Conservation (phyloP, 2,797 vertebrate genomes). For the Morelia viridis region DNA sequence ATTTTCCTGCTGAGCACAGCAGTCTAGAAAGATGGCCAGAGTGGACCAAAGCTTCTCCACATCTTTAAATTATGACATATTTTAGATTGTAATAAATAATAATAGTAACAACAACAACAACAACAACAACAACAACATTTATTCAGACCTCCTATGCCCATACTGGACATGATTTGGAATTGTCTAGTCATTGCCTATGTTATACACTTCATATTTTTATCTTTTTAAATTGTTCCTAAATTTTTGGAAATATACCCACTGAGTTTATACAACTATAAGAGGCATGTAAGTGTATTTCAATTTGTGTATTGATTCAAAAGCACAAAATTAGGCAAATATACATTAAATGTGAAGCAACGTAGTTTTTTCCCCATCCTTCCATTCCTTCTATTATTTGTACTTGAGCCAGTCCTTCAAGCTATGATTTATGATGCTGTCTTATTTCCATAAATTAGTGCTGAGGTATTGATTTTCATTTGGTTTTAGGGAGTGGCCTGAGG, state of each 20-base stretch:
- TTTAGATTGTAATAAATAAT: constrained; percentile 19
- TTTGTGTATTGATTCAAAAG: not conserved
- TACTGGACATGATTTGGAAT: not conserved
- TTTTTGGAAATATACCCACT: not conserved
- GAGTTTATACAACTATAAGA: not conserved
- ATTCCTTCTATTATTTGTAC: not conserved
- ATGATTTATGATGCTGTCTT: not conserved
- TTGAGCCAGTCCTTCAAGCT: not conserved
- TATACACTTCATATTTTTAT: not conserved
- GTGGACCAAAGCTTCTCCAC: constrained; percentile 21
- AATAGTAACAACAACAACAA: not conserved
- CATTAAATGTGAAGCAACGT: not conserved
- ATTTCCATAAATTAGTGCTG: not conserved
- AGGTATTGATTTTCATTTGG: not conserved
- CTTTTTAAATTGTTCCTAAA: not conserved
- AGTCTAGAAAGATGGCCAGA: not conserved
- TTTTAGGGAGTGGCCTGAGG: not conserved
- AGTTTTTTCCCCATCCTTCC: not conserved
- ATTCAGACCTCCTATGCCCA: not conserved
- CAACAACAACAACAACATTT: not conserved
- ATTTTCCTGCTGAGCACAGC: constrained; percentile 31
- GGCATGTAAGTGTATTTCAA: not conserved
- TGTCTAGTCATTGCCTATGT: not conserved
- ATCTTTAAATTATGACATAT: constrained; percentile 17
- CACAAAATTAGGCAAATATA: not conserved